These are phyloP conservation scores for Scolopax mira DNA, from an alignment of 2,113 vertebrate species.

Conservation along the genomic window DNA sequence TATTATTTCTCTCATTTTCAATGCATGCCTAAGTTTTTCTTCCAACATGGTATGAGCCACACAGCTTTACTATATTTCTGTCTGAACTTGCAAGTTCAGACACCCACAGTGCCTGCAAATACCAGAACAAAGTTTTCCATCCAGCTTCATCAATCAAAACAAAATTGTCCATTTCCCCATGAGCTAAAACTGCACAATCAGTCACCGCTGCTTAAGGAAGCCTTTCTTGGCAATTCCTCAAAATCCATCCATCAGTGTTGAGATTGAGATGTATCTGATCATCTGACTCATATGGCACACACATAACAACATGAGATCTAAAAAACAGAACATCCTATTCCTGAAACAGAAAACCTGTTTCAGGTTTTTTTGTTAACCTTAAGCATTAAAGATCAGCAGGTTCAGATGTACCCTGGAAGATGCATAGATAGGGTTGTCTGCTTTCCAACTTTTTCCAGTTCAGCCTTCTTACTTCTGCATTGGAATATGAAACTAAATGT, in stretches of 20 bases:
- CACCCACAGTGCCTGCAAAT: slow-evolving; percentile 36
- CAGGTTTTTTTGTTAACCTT: neutral
- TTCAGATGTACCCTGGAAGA: neutral
- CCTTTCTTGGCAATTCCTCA: neutral
- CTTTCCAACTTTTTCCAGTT: neutral
- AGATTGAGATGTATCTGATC: neutral
- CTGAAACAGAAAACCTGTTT: neutral
- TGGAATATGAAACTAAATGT: neutral
- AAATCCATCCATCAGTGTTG: neutral
- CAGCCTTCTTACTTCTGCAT: neutral
- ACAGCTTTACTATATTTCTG: slow-evolving; percentile 42
- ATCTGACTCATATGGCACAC: neutral
- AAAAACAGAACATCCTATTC: neutral
- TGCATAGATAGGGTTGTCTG: neutral
- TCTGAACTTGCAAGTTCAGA: slow-evolving; percentile 52
- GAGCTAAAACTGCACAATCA: neutral
- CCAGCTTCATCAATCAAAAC: slow-evolving; percentile 53
- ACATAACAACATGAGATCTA: neutral
- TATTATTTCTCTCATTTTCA: slow-evolving; percentile 44
- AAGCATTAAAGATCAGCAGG: neutral
- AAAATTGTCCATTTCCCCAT: slow-evolving; percentile 31
- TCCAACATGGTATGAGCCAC: slow-evolving; percentile 33
- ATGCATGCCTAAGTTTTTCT: slow-evolving; percentile 34
- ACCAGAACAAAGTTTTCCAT: slow-evolving; percentile 45
- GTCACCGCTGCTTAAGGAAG: neutral